A percentile compares a stretch with the other conserved stretches of the same genome.
Evolutionary conservation across 2,113 vertebrate species (phyloP).

Genomic region (Cacatua alba): DNA sequence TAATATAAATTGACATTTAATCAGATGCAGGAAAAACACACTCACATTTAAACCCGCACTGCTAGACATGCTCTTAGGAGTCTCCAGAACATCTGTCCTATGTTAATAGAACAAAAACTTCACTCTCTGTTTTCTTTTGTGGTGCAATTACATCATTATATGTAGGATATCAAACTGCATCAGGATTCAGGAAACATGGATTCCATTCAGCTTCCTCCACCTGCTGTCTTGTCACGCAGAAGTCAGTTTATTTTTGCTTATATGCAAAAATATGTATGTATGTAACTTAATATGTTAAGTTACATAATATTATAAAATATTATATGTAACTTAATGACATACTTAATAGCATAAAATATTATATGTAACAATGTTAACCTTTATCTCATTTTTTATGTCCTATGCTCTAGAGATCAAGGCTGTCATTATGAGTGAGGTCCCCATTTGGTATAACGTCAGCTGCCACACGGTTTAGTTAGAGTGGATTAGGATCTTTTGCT

Average conservation of each 20-base stretch:
- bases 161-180: not conserved
- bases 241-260: not conserved
- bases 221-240: not conserved
- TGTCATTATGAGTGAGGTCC: not conserved
- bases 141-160: not conserved
- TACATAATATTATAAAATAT: too few relatives aligned
- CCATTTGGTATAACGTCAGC: not conserved
- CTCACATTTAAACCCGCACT: not conserved
- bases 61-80: not conserved
- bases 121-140: not conserved
- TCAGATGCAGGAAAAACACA: not conserved
- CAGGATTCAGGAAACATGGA: not conserved
- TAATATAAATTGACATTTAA: not conserved
- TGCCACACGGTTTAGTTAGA: not conserved
- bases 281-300: not conserved
- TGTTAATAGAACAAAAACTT: not conserved
- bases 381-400: not conserved
- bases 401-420: not conserved
- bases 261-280: not conserved
- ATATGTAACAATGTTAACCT: not conserved
- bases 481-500: not conserved
- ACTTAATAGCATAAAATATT: too few relatives aligned
- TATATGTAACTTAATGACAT: not conserved
- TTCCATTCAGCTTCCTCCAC: not conserved
- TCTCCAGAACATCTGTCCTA: not conserved